phyloP scores from a whole-genome alignment of 2,113 vertebrate species.

The Fregetta grallaria region DNA sequence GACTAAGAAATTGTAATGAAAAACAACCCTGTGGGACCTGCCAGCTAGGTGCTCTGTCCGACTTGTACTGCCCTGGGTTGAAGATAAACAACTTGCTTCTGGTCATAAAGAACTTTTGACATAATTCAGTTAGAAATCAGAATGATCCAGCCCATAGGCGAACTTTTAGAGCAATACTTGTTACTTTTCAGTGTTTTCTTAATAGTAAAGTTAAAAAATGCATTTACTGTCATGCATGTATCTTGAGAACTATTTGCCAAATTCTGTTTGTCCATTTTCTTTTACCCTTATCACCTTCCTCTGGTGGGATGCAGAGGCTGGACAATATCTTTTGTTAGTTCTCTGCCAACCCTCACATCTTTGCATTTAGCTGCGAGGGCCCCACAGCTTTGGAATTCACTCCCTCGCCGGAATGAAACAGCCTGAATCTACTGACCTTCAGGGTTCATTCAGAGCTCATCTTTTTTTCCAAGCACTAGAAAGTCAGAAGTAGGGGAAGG shows the following conservation, averaged over 20 bases:
- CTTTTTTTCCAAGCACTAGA: conserved; percentile 3
- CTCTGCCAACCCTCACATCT: conserved; percentile 45
- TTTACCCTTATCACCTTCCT: conserved; percentile 45
- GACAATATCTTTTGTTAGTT: conserved; percentile 49
- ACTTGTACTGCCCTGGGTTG: neutral
- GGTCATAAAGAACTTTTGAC: neutral
- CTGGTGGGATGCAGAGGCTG: conserved; percentile 37
- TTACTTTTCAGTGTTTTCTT: neutral
- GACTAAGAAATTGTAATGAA: neutral
- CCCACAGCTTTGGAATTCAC: conserved; percentile 63
- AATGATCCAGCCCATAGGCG: neutral
- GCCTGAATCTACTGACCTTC: conserved; percentile 43
- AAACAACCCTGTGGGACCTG: neutral
- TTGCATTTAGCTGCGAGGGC: conserved; percentile 31
- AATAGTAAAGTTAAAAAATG: neutral
- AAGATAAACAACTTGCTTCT: neutral
- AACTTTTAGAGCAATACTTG: neutral
- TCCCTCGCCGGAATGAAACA: neutral
- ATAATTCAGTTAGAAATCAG: neutral
- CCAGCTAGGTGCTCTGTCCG: neutral
- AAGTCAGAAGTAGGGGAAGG: neutral
- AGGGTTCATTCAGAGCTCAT: conserved; percentile 38
- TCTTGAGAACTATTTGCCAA: neutral
- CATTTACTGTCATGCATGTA: neutral
- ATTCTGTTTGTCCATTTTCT: neutral